Base-by-base conservation (phyloP, 2,113 vertebrate genomes). In the Caretta caretta region DNA sequence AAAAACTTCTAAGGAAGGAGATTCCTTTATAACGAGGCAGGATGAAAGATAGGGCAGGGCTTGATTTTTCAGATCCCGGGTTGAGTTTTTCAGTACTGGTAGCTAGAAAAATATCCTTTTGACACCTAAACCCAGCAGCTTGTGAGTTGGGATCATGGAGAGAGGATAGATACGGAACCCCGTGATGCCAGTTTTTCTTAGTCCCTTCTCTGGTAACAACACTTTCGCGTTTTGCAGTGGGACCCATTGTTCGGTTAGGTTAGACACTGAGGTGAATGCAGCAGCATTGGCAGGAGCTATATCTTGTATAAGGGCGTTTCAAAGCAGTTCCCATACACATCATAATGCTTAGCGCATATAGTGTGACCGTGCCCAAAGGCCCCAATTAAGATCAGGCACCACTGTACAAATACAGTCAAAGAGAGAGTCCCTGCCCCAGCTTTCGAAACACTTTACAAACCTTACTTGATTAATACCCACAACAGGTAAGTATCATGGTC, bases 241-340 rank as follows among this genome's bases (percentile, higher is more conserved):
- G 84, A 93, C 42, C 20, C 4, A 0, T 87, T 56, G 7, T 25
- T 83, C 79, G 53, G 42, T 24, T 89, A 65, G 83, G 25, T 50
- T 59, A 86, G 65, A 10, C 6, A 4, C 27, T 12, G 85, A 24
- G 11, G 75, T 75, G 48, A 91, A 42, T 22, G 14, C 25, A 1
- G 35, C 0, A 0, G 12, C 31, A 2, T 0, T 29, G 62, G 8
- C 31, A 3, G 59, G 1, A 24, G 22, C 83, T 50, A 24, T 88
- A 2, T 53, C 62, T 57, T 88, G 42, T 62, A 82, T 57, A 49
- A 57, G 75, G 20, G 38, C 11, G 25, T 78, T 48, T 48, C 38
- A 78, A 25, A 27, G 75, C 42, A 25, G 11, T 78, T 78, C 8
- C 27, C 48, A 78, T 48, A 46, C 20, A 27, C 22, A 14, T 78